phyloP scores from a whole-genome alignment of 2,888 invertebrate species.

The Pyrochroa serraticornis region DNA sequence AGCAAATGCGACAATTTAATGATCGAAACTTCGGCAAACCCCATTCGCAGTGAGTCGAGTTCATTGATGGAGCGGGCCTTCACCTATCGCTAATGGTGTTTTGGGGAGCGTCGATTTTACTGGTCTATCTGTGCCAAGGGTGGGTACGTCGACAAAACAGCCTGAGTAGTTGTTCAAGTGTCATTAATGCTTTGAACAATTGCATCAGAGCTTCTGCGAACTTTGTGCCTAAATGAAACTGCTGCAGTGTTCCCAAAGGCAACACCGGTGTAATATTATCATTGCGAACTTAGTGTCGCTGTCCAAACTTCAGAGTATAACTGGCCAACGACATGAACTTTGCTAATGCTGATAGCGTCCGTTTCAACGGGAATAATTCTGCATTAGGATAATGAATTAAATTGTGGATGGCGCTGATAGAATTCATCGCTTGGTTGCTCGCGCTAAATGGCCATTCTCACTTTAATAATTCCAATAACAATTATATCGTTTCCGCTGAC shows the following conservation, averaged over 20 bases:
- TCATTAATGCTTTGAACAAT: slow-evolving; percentile 27
- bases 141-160: slow-evolving; percentile 18
- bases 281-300: slow-evolving; percentile 1
- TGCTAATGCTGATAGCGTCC: slow-evolving; percentile 7
- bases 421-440: too few relatives aligned
- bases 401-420: too few relatives aligned
- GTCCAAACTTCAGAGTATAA: slow-evolving; percentile 11
- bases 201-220: slow-evolving; percentile 18
- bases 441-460: too few relatives aligned
- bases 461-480: too few relatives aligned
- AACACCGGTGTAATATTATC: background rate
- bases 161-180: slow-evolving; percentile 14
- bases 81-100: too few relatives aligned
- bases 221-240: slow-evolving; percentile 9
- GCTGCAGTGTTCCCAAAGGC: slow-evolving; percentile 13
- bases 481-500: too few relatives aligned
- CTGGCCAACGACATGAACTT: slow-evolving; percentile 15
- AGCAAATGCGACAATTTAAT: too few relatives aligned
- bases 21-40: too few relatives aligned
- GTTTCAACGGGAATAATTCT: slow-evolving; percentile 12
- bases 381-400: slow-evolving; percentile 12
- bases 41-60: too few relatives aligned
- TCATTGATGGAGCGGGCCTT: too few relatives aligned
- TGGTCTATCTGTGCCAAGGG: too few relatives aligned
- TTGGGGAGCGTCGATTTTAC: too few relatives aligned